Conservation (phyloP, 2,797 vertebrate genomes). For the Gymnodraco acuticeps region DNA sequence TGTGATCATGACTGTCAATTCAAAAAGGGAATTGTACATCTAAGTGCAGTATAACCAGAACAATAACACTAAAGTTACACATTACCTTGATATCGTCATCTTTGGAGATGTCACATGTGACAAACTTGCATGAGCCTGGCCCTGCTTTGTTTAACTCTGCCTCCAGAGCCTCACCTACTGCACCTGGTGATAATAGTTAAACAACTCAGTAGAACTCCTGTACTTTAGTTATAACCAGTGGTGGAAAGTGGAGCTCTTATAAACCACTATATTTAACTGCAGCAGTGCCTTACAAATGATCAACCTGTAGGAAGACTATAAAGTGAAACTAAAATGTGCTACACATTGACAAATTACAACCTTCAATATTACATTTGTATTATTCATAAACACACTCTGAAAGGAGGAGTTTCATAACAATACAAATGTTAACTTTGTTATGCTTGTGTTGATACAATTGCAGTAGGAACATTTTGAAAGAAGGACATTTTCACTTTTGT, state of each 20-base stretch:
- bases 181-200: slow-evolving; percentile 47
- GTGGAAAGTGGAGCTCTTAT: not conserved
- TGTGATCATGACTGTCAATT: slow-evolving; percentile 7
- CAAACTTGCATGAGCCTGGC: slow-evolving; percentile 78
- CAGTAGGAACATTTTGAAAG: not conserved
- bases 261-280: too few relatives aligned
- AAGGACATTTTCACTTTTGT: not conserved
- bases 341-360: not conserved
- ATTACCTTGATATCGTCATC: slow-evolving; percentile 86
- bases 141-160: slow-evolving; percentile 73
- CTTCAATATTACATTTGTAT: not conserved
- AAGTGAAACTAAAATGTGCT: not conserved
- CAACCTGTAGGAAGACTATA: not conserved
- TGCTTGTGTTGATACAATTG: not conserved
- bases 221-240: not conserved
- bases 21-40: not conserved
- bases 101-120: slow-evolving; percentile 83
- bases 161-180: slow-evolving; percentile 76
- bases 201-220: not conserved
- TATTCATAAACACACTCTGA: not conserved
- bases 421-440: not conserved
- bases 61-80: not conserved
- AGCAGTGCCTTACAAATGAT: too few relatives aligned
- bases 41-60: not conserved
- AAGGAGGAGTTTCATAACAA: not conserved